Evolutionary conservation across 1,140 invertebrate species (phyloP), one percentile per base, ranked within the genome.

Genomic region (Melitaea cinxia): DNA sequence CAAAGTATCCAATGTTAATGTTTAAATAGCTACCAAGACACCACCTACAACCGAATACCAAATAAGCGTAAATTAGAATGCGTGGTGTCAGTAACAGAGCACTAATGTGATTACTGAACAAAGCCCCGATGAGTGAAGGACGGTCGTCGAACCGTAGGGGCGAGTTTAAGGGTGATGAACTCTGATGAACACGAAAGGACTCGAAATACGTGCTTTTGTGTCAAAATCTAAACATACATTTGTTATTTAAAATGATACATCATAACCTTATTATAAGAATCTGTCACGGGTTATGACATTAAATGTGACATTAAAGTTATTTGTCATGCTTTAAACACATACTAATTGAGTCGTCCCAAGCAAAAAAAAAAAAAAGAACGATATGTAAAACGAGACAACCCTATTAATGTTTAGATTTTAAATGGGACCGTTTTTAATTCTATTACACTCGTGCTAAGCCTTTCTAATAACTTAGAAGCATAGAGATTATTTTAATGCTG

Each of bases 31-130:
- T 33, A 33, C 30, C 30, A 47, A 24, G 23, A 47, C 10, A 47
- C 10, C 19, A 21, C 42, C 17, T 23, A 4, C 15, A 6, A 10
- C 37, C n/a, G 15, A 14, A 30, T 47, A 49, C 19, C 47, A 50
- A 42, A 35, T 47, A 45, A 37, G 17, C 6, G 28, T 53, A 24
- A 39, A 50, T 39, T 35, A 2, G 50, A 10, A 53, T 19, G 26
- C 14, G 30, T 61, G 49, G 21, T 59, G 49, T 52, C 33, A 26
- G 55, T 37, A 47, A 35, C 28, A 33, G 9, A 33, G 30, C 14
- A 45, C 59, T 62, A 54, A 62, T 53, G 62, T 23, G 28, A 64
- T 50, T 56, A 56, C 28, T 37, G 57, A 57, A 64, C 52, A 54
- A 28, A 63, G 19, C 65, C 37, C 28, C 23, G 28, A 21, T 21